Base-by-base conservation (phyloP, 1,140 invertebrate genomes). In the Drosophila pachea region DNA sequence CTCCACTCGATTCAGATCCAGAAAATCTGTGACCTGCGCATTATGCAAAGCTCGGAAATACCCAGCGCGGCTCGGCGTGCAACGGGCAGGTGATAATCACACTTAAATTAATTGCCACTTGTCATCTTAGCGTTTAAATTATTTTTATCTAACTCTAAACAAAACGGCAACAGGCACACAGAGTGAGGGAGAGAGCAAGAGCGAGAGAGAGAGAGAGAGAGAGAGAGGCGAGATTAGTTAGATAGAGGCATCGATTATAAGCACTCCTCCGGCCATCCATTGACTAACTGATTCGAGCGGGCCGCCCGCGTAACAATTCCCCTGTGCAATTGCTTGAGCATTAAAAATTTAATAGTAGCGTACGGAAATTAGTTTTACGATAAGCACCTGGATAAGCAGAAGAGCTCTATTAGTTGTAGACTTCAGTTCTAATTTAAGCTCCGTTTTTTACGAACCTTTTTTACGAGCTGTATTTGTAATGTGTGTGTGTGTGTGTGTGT, bases 61-160 rank as follows among this genome's bases (percentile, higher is more conserved):
- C 81, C 81, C 76, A 76, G 73, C 32, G 53, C 35, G 54, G 67
- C 60, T 71, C 61, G 54, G 71, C 66, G 66, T 76, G 74, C 78
- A 68, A 76, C 52, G 62, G 81, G 67, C 74, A 86, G 74, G 81
- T 86, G 81, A 86, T 86, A 86, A 86, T 86, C 81, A 86, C 82
- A 86, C 74, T 82, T 86, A 86, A 86, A 86, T 86, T 86, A 86
- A 86, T 86, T 86, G 81, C 82, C 81, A 86, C 81, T 86, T 86
- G 81, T 86, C 81, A 86, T 86, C 74, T 86, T 86, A 86, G 82
- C 81, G 68, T 62, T 82, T 86, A 86, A 86, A 81, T 81, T 86
- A 86, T 86, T 86, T 86, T 77, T 86, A 86, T 75, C 82, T 77
- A 69, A 84, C 72, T 55, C 55, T 43, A 64, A 73, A 49, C 48